These are phyloP conservation scores for Ataeniobius toweri DNA, from an alignment of 2,797 vertebrate species.

Conservation along the genomic window DNA sequence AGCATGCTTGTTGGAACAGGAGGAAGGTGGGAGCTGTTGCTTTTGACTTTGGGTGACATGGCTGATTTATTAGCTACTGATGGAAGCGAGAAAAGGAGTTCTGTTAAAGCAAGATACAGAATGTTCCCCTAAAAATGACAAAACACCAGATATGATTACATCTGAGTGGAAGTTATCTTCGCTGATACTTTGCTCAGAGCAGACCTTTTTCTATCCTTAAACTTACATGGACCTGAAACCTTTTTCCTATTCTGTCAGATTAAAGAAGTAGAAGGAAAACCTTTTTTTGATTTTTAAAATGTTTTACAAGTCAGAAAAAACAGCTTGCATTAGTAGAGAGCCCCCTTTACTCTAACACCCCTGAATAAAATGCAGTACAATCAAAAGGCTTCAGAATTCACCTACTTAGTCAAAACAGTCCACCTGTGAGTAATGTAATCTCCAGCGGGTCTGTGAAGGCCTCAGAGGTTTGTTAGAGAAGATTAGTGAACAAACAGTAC, in stretches of 20 bases:
- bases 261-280: neutral
- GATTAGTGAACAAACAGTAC: too few species aligned
- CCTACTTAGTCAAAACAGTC: too few species aligned
- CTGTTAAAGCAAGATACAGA: constrained; percentile 19
- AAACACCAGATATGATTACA: neutral
- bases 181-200: neutral
- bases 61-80: constrained; percentile 58
- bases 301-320: neutral
- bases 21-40: constrained; percentile 30
- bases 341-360: neutral
- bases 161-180: constrained; percentile 1
- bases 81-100: constrained; percentile 30
- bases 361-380: neutral
- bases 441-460: too few species aligned
- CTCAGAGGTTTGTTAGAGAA: too few species aligned
- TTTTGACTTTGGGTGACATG: constrained; percentile 33
- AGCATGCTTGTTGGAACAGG: constrained; percentile 30
- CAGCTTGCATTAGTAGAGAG: too few species aligned
- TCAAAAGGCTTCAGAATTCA: too few species aligned
- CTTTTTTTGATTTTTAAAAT: neutral
- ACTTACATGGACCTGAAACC: neutral
- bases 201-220: neutral
- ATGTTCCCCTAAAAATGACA: constrained; percentile 21
- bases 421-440: too few species aligned
- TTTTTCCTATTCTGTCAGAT: neutral